Evolutionary conservation across 1,140 invertebrate genomes (phyloP), one percentile per base, ranked within the genome.

Genomic region (Aphelinus certus): DNA sequence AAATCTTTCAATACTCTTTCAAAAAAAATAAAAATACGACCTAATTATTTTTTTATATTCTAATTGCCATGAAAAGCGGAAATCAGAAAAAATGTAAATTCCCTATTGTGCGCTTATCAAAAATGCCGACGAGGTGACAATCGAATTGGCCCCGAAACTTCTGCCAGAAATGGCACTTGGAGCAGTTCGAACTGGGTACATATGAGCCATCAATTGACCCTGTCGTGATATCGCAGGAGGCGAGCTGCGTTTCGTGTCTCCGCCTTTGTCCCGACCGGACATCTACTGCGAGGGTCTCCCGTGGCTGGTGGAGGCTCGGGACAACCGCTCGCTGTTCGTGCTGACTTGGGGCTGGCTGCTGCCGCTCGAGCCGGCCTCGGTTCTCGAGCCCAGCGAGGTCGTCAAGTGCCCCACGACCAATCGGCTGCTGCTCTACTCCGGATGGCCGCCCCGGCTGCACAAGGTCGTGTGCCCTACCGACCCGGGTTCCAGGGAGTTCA

Each of bases 401-500:
- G 47, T 93, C 90, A 79, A 93, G 90, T 86, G 81, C 62, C 86
- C 87, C 7, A 88, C 86, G 9, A 81, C 81, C 9, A 88, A 88
- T 66, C 81, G 86, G 55, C 78, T 88, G 3, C 78, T 88, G 2
- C 78, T 88, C 0, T 88, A 88, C 51, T 86, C 87, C 0, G 87
- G 86, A 1, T 87, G 86, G 86, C 86, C 87, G 10, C 84, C 81
- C 0, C 91, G 92, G 79, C 83, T 94, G n/a, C 84, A 94, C 68
- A 91, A 91, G 68, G 92, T 93, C 2, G 89, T 95, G 3, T 95
- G 94, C 82, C 94, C 94, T 0, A 89, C 92, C 0, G 91, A 91
- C 74, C 91, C 91, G 2, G 92, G 91, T 9, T 89, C 92, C 0
- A 83, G 89, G 45, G 91, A 92, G 4, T 91, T 90, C 62, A 91